Conservation (phyloP, 2,888 invertebrate species). For the Megastigmus dorsalis region DNA sequence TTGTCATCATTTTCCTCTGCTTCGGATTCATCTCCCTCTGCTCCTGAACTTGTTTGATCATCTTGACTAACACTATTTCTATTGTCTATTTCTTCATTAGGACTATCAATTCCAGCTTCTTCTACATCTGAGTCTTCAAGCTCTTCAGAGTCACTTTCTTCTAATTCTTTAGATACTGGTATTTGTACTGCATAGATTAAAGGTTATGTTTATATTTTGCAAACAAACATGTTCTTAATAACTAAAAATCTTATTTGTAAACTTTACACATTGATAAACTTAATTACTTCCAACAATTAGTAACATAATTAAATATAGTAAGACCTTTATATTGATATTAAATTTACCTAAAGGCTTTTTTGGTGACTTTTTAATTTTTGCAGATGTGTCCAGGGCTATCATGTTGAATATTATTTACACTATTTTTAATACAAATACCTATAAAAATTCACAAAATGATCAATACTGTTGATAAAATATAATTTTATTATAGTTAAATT, state of each 20-base stretch:
- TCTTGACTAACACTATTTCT: conserved; percentile 17
- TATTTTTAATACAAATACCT: not conserved
- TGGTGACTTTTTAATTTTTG: conserved; percentile 39
- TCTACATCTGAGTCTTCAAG: conserved; percentile 45
- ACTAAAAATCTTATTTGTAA: not conserved
- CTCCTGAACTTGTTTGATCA: conserved; percentile 42
- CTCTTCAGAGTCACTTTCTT: conserved; percentile 31
- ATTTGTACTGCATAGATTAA: conserved; percentile 24
- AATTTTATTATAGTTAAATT: no score
- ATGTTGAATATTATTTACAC: conserved; percentile 8
- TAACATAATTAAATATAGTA: not conserved
- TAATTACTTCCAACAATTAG: not conserved
- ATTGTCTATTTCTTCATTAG: conserved; percentile 47
- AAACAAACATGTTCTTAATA: not conserved
- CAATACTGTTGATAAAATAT: no score
- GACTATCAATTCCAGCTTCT: conserved; percentile 48
- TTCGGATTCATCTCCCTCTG: conserved; percentile 47
- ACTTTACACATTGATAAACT: not conserved
- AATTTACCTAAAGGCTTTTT: conserved; percentile 37
- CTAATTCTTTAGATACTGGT: conserved; percentile 27
- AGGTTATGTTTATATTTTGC: conserved; percentile 42
- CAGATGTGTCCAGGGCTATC: conserved; percentile 36
- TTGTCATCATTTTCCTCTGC: not conserved
- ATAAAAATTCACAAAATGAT: no score
- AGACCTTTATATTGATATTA: not conserved